phyloP scores from a whole-genome alignment of 2,888 invertebrate species.

The Augiades crinisus region DNA sequence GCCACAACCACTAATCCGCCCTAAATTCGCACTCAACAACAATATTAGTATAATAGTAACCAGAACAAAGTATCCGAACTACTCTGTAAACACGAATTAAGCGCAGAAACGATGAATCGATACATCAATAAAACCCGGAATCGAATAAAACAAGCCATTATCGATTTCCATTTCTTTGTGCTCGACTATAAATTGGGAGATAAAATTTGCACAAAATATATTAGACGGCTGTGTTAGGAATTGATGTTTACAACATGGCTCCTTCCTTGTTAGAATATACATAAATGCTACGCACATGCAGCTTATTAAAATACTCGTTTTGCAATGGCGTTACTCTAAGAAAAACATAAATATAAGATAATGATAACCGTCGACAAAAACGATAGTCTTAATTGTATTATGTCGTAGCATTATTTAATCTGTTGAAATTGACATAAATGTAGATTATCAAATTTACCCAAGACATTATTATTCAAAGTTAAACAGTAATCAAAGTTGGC shows the following conservation, averaged over 20 bases:
- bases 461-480: neutral
- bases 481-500: neutral
- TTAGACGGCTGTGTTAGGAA: neutral
- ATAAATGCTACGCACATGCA: neutral
- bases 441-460: neutral
- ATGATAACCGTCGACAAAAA: too few species aligned
- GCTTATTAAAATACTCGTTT: too few species aligned
- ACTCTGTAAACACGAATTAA: neutral
- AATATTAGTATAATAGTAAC: slow-evolving; percentile 14
- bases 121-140: neutral
- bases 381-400: too few species aligned
- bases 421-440: neutral
- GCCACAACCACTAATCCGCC: slow-evolving; percentile 4
- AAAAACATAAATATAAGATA: too few species aligned
- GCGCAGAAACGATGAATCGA: neutral
- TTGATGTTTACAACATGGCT: neutral
- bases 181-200: slow-evolving; percentile 3
- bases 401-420: too few species aligned
- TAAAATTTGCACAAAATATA: slow-evolving; percentile 13
- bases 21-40: slow-evolving; percentile 18
- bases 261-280: neutral
- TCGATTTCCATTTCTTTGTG: neutral
- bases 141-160: neutral
- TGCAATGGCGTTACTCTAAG: too few species aligned
- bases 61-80: neutral